These are phyloP conservation scores for Petrolisthes manimaculis DNA, from an alignment of 2,888 invertebrate species.

Conservation along the genomic window DNA sequence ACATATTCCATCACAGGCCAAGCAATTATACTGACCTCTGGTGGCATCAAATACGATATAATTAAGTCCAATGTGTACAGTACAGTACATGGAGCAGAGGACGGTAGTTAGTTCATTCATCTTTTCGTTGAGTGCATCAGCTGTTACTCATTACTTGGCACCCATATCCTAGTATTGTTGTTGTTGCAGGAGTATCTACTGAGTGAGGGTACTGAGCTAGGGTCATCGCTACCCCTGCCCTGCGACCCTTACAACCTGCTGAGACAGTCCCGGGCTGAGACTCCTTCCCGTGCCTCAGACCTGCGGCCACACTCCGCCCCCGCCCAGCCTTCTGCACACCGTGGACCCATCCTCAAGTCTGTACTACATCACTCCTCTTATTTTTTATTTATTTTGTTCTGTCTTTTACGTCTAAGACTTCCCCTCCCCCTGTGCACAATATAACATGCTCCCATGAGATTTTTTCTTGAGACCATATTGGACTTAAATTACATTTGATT, in stretches of 20 bases:
- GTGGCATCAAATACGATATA: no score
- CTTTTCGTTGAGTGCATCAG: no score
- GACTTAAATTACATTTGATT: not conserved
- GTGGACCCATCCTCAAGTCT: constrained; percentile 40
- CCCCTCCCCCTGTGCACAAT: not conserved
- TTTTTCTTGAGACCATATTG: not conserved
- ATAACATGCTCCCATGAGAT: not conserved
- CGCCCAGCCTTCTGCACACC: not conserved
- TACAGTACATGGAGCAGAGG: no score
- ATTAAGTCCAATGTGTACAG: no score
- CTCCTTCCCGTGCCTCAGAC: constrained; percentile 50
- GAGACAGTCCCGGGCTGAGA: constrained; percentile 39
- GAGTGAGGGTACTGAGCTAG: constrained; percentile 61
- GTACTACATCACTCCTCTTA: not conserved
- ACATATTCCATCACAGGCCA: no score
- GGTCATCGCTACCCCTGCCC: constrained; percentile 39
- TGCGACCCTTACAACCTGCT: constrained; percentile 49
- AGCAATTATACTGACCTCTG: no score
- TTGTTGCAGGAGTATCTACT: constrained; percentile 49
- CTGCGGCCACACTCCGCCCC: constrained; percentile 51
- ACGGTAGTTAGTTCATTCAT: no score
- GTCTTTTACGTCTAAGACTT: not conserved
- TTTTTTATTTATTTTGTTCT: not conserved
- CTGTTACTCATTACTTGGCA: no score
- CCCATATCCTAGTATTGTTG: no score